Evolutionary conservation across 1,140 invertebrate species (phyloP), one percentile per base, ranked within the genome.

Genomic region (Drosophila tani): DNA sequence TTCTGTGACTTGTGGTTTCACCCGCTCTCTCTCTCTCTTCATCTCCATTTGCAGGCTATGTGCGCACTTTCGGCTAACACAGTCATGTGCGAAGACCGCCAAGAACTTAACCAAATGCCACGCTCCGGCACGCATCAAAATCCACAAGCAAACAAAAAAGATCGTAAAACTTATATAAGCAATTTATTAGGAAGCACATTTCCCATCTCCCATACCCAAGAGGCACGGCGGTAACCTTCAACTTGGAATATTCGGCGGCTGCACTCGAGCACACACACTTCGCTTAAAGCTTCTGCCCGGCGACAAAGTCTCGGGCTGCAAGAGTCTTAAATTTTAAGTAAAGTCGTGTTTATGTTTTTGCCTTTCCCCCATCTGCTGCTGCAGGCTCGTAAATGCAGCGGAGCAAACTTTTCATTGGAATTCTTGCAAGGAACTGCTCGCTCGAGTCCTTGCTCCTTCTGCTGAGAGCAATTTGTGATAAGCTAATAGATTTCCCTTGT

Each of bases 31-130:
- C 15, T 47, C 43, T 29, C 11, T 60, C 63, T 29, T 40, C 69
- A 35, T 35, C 59, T 75, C 29, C 29, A 63, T 46, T 63, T 60
- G 17, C 76, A 83, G 82, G 82, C 68, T 58, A 69, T 43, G 62
- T 80, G 60, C 84, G 85, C 58, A 59, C 68, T 64, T 87, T 75
- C 8, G 84, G 85, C 51, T 87, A 88, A 63, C 11, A 46, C 24
- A 51, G 35, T 53, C 56, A 49, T 38, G 24, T 46, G 19, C 6
- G 24, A 68, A 60, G 49, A 19, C 58, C 45, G 40, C 14, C 32
- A 35, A 68, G 59, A 81, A 63, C 64, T 63, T 51, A 35, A 58
- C 68, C 79, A 69, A 69, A 68, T 75, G 69, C 59, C 51, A 79
- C 64, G 70, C 79, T 47, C 62, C 79, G 50, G 59, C 75, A 82